Percentiles rank a stretch among this genome's conserved stretches.
Conservation (phyloP, 1,140 invertebrate species). For the Chionoecetes opilio region DNA sequence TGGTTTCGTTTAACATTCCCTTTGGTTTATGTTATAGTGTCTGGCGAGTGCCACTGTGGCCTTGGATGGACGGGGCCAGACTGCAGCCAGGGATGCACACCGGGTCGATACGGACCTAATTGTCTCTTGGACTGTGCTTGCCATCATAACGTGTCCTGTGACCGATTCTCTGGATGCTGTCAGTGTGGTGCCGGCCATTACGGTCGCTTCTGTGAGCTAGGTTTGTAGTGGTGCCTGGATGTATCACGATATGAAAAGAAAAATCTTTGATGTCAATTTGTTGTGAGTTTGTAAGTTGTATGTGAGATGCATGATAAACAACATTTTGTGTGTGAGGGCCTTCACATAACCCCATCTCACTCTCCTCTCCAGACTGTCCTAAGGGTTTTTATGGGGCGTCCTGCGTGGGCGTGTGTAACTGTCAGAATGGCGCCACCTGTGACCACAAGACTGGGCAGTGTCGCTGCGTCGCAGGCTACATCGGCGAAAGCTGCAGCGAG, state of each 20-base stretch:
- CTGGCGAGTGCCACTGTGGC: conserved; percentile 93
- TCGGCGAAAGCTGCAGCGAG: conserved; percentile 90
- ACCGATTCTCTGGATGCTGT: conserved; percentile 92
- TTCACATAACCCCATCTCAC: not conserved
- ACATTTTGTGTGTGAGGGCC: not conserved
- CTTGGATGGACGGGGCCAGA: conserved; percentile 93
- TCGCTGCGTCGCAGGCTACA: conserved; percentile 90
- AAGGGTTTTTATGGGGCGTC: conserved; percentile 88
- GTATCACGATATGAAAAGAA: not conserved
- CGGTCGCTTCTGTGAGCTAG: conserved; percentile 88
- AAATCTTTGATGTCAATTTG: conserved; percentile 87
- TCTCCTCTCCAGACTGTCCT: conserved; percentile 88
- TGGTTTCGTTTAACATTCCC: not conserved
- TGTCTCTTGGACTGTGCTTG: conserved; percentile 92
- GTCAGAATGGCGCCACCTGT: conserved; percentile 89
- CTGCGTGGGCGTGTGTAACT: conserved; percentile 89
- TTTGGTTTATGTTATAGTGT: conserved; percentile 91
- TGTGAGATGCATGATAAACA: conserved; percentile 88
- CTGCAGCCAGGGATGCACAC: conserved; percentile 91
- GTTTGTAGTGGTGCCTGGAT: conserved; percentile 86
- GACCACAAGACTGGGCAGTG: conserved; percentile 91
- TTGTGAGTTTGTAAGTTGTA: conserved; percentile 90
- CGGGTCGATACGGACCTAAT: conserved; percentile 92
- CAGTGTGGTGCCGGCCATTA: conserved; percentile 91
- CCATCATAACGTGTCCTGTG: conserved; percentile 93